A percentile compares a stretch with the other conserved stretches of the same genome.
Conservation (phyloP, 2,113 vertebrate species). For the Siniperca knerii region DNA sequence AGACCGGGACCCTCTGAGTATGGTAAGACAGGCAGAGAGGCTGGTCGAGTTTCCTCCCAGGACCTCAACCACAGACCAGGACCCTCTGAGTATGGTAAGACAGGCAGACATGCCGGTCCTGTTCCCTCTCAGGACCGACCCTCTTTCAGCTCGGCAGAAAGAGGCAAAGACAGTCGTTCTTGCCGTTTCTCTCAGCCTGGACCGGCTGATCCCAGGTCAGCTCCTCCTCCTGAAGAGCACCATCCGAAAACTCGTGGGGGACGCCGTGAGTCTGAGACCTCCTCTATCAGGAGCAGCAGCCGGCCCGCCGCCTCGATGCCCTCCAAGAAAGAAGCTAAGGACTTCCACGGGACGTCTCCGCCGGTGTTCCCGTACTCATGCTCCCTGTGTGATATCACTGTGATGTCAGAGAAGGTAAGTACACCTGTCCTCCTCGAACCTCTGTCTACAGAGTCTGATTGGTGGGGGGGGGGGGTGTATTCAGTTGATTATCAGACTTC, state of each 20-base stretch:
- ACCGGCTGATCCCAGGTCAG: constrained; percentile 12
- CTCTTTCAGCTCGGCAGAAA: constrained; percentile 26
- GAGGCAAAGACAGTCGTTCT: not conserved
- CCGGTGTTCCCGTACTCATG: constrained; percentile 75
- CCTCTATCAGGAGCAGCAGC: constrained; percentile 6
- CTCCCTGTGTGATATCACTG: constrained; percentile 79
- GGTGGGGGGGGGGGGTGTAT: not conserved
- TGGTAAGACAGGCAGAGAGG: not conserved
- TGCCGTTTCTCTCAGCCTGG: constrained; percentile 11
- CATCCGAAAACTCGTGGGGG: not conserved
- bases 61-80: too few species aligned
- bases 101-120: not conserved
- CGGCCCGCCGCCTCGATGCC: not conserved
- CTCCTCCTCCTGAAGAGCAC: constrained; percentile 6
- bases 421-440: constrained; percentile 16
- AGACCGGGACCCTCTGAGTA: not conserved
- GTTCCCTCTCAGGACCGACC: constrained; percentile 3
- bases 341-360: constrained; percentile 77
- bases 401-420: constrained; percentile 80
- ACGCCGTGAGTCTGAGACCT: not conserved
- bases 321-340: constrained; percentile 64
- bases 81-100: too few species aligned
- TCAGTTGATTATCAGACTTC: not conserved
- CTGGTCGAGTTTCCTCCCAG: too few species aligned
- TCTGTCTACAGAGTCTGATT: not conserved